Conservation (phyloP, 2,113 vertebrate species). For the Sialia sialis region DNA sequence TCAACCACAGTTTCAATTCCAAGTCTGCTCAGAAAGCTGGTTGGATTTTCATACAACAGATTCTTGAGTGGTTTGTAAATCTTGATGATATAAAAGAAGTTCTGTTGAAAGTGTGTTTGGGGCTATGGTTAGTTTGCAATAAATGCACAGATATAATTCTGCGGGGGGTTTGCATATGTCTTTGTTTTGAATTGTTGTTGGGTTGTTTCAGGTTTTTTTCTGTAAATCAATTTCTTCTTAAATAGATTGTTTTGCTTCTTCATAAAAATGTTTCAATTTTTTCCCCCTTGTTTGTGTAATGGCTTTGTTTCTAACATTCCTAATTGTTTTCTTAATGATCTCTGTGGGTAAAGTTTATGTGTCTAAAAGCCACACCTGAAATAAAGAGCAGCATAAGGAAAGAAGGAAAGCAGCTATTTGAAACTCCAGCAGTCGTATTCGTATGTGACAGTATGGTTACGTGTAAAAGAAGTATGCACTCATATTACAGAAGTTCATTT, state of each 20-base stretch:
- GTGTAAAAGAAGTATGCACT: neutral
- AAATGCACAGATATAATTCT: neutral
- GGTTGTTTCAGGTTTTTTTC: neutral
- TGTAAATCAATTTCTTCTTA: neutral
- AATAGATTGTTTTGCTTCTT: neutral
- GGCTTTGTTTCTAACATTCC: neutral
- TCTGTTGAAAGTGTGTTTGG: neutral
- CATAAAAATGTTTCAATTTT: neutral
- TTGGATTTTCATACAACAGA: neutral
- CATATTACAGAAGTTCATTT: conserved; percentile 69
- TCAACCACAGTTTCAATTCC: neutral
- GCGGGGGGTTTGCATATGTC: fast-evolving
- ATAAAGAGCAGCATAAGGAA: neutral
- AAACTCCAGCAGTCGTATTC: neutral
- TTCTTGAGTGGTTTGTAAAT: neutral
- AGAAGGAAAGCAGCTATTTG: neutral
- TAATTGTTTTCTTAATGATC: neutral
- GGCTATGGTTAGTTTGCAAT: neutral
- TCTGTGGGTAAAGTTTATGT: neutral
- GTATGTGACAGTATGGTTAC: neutral
- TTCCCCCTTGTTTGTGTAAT: neutral
- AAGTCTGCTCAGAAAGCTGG: neutral
- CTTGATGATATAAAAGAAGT: neutral
- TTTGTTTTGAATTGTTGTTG: neutral
- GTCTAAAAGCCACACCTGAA: neutral